Evolutionary conservation across 2,888 invertebrate species (phyloP).

Genomic region (Nephrocerus scutellatus): DNA sequence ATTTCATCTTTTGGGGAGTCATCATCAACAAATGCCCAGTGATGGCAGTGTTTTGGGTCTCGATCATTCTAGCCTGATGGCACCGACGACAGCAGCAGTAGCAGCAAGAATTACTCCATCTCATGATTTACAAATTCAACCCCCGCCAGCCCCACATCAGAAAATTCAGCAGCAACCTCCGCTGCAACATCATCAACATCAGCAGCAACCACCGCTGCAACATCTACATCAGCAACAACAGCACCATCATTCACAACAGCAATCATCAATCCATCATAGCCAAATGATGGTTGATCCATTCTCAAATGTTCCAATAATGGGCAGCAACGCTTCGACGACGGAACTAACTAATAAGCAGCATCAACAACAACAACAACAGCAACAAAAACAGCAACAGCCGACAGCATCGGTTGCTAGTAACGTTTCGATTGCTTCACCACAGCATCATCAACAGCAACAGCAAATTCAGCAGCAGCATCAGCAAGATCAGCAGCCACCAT

Average conservation of each 20-base stretch:
- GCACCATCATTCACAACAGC: slow-evolving; percentile 21
- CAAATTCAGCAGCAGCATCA: slow-evolving; percentile 24
- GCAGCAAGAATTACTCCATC: slow-evolving; percentile 39
- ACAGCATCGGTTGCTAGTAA: no score
- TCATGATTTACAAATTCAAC: slow-evolving; percentile 23
- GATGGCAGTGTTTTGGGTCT: no score
- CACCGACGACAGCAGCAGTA: slow-evolving; percentile 37
- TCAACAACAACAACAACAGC: slow-evolving; percentile 13
- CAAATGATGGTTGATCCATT: slow-evolving; percentile 34
- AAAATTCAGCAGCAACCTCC: slow-evolving; percentile 23
- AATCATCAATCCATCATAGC: slow-evolving; percentile 24
- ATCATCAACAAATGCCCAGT: slow-evolving; percentile 29
- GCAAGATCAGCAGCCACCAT: slow-evolving; percentile 22
- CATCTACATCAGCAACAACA: slow-evolving; percentile 30
- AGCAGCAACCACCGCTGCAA: slow-evolving; percentile 45
- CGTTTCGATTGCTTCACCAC: slow-evolving; percentile 10
- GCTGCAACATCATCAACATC: slow-evolving; percentile 24
- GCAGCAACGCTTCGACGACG: background rate
- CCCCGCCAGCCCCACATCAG: slow-evolving; percentile 19
- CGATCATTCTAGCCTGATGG: no score
- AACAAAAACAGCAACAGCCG: no score
- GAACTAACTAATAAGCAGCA: slow-evolving; percentile 18
- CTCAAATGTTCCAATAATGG: slow-evolving; percentile 27
- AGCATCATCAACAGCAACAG: slow-evolving; percentile 28
- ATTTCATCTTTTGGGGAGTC: slow-evolving; percentile 27